A percentile compares a stretch with the other conserved stretches of the same genome.
These are phyloP conservation scores for Prolemur simus DNA, from an alignment of 2,113 vertebrate species.

Conservation along the genomic window DNA sequence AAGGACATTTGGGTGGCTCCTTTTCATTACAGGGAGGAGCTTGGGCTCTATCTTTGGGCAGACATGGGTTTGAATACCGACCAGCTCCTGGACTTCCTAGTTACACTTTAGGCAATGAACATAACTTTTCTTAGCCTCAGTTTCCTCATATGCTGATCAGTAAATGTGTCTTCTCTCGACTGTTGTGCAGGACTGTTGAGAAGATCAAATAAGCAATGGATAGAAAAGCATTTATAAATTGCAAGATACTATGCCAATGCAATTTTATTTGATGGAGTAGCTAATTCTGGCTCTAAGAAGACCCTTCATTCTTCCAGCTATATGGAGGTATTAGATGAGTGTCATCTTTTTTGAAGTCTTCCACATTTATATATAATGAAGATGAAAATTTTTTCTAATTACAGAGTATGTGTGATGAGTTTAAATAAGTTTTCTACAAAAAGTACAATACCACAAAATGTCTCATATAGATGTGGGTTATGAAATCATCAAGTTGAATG, in stretches of 20 bases:
- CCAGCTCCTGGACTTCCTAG: not conserved
- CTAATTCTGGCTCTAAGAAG: not conserved
- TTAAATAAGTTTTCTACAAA: slow-evolving; percentile 18
- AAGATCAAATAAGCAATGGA: not conserved
- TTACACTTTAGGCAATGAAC: not conserved
- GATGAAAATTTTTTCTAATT: slow-evolving; percentile 20
- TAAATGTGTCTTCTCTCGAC: not conserved
- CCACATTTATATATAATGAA: not conserved
- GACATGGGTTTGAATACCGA: not conserved
- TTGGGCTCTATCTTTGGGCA: not conserved
- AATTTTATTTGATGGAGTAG: slow-evolving; percentile 30
- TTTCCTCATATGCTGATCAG: not conserved
- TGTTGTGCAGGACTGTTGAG: not conserved
- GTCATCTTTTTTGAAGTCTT: not conserved
- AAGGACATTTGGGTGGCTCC: not conserved
- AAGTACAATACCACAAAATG: not conserved
- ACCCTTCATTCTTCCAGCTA: not conserved
- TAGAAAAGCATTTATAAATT: slow-evolving; percentile 1
- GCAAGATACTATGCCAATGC: not conserved
- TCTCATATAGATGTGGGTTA: not conserved
- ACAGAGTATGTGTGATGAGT: not conserved
- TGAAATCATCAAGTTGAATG: not conserved
- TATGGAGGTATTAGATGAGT: not conserved
- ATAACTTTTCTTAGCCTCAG: not conserved
- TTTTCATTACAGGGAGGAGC: not conserved